Conservation (phyloP, 2,797 vertebrate species). For the Myotis daubentonii region DNA sequence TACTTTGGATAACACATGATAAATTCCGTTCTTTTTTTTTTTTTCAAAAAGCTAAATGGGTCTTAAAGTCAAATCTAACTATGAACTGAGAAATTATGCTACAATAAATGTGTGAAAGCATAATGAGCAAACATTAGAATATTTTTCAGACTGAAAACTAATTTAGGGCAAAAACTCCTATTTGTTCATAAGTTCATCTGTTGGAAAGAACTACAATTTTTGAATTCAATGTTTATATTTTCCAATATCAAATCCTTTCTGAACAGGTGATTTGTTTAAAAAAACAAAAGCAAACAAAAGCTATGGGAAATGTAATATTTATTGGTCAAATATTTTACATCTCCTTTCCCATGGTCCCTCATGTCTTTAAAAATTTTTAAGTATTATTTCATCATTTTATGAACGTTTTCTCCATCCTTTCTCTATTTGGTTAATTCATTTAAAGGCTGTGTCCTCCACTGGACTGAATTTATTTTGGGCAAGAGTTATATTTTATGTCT, state of each 20-base stretch:
- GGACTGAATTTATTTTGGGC: background rate
- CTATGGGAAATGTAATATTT: background rate
- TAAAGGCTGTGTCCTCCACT: background rate
- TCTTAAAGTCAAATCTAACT: background rate
- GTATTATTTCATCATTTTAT: background rate
- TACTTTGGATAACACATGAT: background rate
- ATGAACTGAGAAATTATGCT: background rate
- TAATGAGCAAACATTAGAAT: background rate
- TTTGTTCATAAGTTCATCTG: background rate
- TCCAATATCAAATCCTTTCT: background rate
- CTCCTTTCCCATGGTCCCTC: background rate
- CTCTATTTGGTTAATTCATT: background rate
- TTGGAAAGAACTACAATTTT: background rate
- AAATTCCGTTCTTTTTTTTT: background rate
- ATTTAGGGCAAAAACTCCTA: background rate
- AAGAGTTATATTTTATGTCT: background rate
- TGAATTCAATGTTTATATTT: background rate
- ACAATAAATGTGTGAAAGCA: background rate
- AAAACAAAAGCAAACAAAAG: background rate
- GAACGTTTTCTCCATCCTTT: background rate
- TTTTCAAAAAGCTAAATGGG: background rate
- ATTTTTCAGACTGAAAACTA: background rate
- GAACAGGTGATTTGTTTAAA: background rate
- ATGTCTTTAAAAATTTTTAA: background rate
- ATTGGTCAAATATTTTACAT: background rate